Base-by-base conservation (phyloP, 2,113 vertebrate genomes). In the Oryctolagus cuniculus region DNA sequence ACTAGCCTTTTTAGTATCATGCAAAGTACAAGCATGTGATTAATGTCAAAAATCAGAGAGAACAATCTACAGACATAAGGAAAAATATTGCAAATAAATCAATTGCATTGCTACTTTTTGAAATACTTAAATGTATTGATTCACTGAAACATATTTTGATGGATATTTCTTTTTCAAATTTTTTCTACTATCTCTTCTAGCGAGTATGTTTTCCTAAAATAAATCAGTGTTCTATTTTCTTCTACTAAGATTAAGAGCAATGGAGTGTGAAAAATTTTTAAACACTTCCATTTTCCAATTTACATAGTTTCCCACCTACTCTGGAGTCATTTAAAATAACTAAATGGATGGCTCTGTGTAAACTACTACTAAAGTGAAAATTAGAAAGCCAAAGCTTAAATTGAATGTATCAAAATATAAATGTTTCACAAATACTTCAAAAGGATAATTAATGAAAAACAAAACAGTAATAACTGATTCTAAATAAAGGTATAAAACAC, bases 171-270 rank as follows among this genome's bases (percentile, higher is more conserved):
- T 90, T 58, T 77, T 90, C n/a, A 80, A 86, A 90, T 89, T 73
- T 69, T 83, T 64, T 72, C 15, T 75, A 79, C 25, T 67, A 44
- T 87, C n/a, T 89, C 61, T 74, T 75, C 44, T 75, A 38, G 92
- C 3, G 74, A 89, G 34, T 87, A 66, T 25, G 11, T 80, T 93
- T 91, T 91, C 66, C 67, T 87, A 25, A 94, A 87, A 61, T 67
- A 92, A 90, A 75, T 81, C 58, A 91, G 63, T 69, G 10, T n/a
- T n/a, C n/a, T 74, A 55, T 69, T 81, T 97, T 95, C n/a, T 78
- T 73, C 53, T 77, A 51, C 67, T 67, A 89, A 89, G 49, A 51
- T 78, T 93, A 86, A 74, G 49, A 89, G 29, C 63, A 87, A 44
- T n/a, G 12, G 29, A 51, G 49, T 81, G 12, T 91, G 58, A 61